Base-by-base conservation (phyloP, 2,113 vertebrate species). In the Irena cyanogastra region DNA sequence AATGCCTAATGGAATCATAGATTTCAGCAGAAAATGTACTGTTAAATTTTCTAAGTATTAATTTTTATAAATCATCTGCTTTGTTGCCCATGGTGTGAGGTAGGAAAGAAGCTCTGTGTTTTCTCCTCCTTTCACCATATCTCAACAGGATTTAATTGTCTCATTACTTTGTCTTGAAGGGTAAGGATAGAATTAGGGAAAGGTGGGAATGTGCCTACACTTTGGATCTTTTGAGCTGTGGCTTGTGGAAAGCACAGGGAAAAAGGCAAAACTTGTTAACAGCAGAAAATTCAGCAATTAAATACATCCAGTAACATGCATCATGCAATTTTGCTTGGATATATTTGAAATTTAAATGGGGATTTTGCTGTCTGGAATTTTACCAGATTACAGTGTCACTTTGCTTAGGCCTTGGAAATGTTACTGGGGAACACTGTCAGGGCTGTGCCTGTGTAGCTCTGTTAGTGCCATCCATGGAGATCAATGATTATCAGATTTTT, bases 41-140 rank as follows among this genome's bases (percentile, higher is more conserved):
- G 28, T 61, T 75, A 44, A 3, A 18, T 83, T 81, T 61, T 70
- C 7, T 27, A 7, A 57, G 9, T 50, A 37, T n/a, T 80, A 57
- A 39, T 52, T 50, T 89, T 65, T 54, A 42, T 44, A 78, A 87
- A 47, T 54, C 4, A 30, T 47, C 10, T 70, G 33, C 16, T 59
- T 65, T 39, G 16, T 56, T 53, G 50, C 21, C 30, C 0, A 0
- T 61, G 68, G 24, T 13, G 7, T 39, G 7, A 15, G 21, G 7
- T 65, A 13, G 26, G 66, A 33, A 31, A 52, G 52, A 80, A 74
- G 17, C 30, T 65, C 23, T 27, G 3, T 44, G 1, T 33, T 68
- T 65, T 56, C 18, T 39, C 78, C 27, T 79, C 28, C 24, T 61
- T 83, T 56, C 12, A 21, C 31, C 27, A 13, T 19, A 16, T 45